phyloP scores from a whole-genome alignment of 2,797 vertebrate species.

The Hemibagrus guttatus region DNA sequence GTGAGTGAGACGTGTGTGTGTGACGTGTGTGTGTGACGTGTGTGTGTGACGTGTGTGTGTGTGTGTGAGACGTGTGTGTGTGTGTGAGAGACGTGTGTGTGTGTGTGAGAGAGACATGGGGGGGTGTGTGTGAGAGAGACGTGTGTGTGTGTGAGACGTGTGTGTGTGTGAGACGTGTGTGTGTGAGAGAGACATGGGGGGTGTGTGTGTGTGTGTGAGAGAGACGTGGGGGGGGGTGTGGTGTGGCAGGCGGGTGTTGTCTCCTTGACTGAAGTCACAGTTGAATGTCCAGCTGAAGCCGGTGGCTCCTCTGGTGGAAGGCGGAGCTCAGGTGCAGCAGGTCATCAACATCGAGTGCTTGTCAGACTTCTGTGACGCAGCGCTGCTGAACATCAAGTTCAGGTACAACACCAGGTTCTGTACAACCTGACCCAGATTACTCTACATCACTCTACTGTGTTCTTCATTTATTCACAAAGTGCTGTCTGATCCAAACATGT shows the following conservation, averaged over 20 bases:
- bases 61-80: neutral
- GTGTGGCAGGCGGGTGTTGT: neutral
- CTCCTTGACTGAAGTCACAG: constrained; percentile 83
- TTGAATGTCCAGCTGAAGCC: constrained; percentile 88
- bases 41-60: too few relatives aligned
- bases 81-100: too few relatives aligned
- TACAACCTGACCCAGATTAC: neutral
- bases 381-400: constrained; percentile 88
- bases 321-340: constrained; percentile 91
- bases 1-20: neutral
- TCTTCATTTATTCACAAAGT: neutral
- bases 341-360: constrained; percentile 93
- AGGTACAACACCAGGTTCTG: constrained; percentile 73
- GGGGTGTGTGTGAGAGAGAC: too few relatives aligned
- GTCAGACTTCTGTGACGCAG: constrained; percentile 83
- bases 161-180: neutral
- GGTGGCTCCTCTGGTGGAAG: constrained; percentile 87
- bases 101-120: neutral
- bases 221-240: neutral
- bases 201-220: neutral
- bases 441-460: neutral
- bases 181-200: neutral
- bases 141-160: neutral
- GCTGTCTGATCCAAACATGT: neutral
- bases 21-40: neutral